Base-by-base conservation (phyloP, 2,888 invertebrate species). In the Sicus ferrugineus region DNA sequence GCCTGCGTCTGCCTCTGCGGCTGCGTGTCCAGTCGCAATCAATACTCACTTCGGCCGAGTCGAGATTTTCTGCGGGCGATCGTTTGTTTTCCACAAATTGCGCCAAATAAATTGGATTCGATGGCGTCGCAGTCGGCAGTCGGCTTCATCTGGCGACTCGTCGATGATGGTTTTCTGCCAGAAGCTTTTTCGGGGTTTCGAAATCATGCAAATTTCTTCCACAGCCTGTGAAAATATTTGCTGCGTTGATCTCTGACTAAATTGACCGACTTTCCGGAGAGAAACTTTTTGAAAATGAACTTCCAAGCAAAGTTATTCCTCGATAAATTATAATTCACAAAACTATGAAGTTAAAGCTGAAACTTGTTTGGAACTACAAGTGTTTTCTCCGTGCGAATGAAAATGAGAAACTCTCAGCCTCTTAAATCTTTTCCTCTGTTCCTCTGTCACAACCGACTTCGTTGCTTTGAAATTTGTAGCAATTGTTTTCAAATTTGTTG, bases 1-100 rank as follows among this genome's bases (percentile, higher is more conserved):
- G 28, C n/a, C 50, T 48, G 16, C 42, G 14, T 14, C 62, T 62
- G 62, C 34, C n/a, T 46, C 61, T 38, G 16, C 52, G 50, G 23
- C 50, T 64, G 64, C 66, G 66, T 66, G 66, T 66, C 28, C 66
- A 56, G 66, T 66, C 66, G 31, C 56, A 66, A 66, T 66, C 66
- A 66, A 66, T 66, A n/a, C n/a, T 66, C 42, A 30, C 38, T 66
- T 28, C 66, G 56, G 46, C 56, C 42, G 38, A 26, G 16, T 56
- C 19, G 26, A 64, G 21, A 30, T 48, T 7, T 26, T 52, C 64
- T 64, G 50, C 64, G 30, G 64, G 64, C 64, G 64, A 64, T 64
- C 50, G 64, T 52, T 64, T 64, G 64, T 64, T 64, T 64, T 64
- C 5, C 50, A 31, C 52, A 64, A 64, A 64, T 64, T 64, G 52